Evolutionary conservation across 2,797 vertebrate species (phyloP), one percentile per base, ranked within the genome.

Genomic region (Phoebastria nigripes): DNA sequence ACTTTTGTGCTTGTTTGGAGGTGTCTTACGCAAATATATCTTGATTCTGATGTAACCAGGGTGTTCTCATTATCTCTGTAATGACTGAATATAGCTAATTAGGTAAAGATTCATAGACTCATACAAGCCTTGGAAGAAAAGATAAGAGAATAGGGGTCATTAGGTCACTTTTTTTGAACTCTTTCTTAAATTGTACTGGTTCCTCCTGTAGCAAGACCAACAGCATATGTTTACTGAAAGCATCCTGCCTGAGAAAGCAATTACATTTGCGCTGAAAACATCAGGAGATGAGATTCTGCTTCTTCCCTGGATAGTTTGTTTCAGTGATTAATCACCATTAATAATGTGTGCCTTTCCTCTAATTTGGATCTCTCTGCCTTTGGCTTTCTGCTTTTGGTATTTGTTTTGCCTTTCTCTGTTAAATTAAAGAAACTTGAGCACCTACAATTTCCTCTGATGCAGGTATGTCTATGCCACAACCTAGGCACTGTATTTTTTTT

Each of bases 281-380:
- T 85, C 63, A 85, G 70, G 63, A 89, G 86, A 59, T 66, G 37
- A 93, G 67, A 73, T 73, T 85, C 51, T 76, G n/a, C 33, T 31
- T 89, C 78, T 80, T 87, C 74, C 73, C 78, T 80, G 31, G 56
- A 42, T 41, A 88, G n/a, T 67, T 93, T 94, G 35, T 92, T 94
- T 73, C 93, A 87, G n/a, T 42, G 90, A 95, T 93, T 96, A 95
- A 96, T 93, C 74, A 71, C 74, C 0, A 3, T 90, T 92, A 89
- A 77, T 85, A 90, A 93, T 73, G 56, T 82, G 70, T 84, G 78
- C 17, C 55, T 94, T 89, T 76, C 83, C 73, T 66, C 83, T 92
- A n/a, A 85, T 92, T 49, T 83, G 56, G 52, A 71, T 72, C 51
- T 82, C 79, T 93, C 51, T 93, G 31, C 56, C 80, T 79, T 91